Base-by-base conservation (phyloP, 2,888 invertebrate genomes). In the Spilosoma lubricipeda region DNA sequence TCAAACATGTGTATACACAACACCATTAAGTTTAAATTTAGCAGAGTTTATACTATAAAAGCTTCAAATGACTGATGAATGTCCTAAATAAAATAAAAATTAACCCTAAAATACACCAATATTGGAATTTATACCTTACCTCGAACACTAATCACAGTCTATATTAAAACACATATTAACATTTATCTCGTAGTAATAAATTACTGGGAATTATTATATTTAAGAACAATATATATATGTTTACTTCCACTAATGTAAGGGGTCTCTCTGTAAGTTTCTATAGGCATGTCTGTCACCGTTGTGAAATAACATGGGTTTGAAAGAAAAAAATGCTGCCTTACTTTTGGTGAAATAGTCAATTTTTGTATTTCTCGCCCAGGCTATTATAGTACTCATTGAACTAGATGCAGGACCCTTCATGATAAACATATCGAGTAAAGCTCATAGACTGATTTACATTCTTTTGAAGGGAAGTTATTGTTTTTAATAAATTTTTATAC, bases 141-240 rank as follows among this genome's bases (percentile, higher is more conserved):
- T 11, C 27, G 8, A 59, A 59, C 4, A 59, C 9, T 39, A 39
- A 39, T 27, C 13, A 59, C 27, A 59, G 59, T 11, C 11, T n/a
- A 11, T 59, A 4, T 13, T 27, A 27, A n/a, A 30, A n/a, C 15
- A 18, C 56, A 5, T 30, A 36, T 36, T 69, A n/a, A 30, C 56
- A 56, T 30, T 11, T 33, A 13, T 33, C 5, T 27, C n/a, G 13
- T 18, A 18, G 52, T n/a, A 42, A 42, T 52, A 72, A 69, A 71
- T 76, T 72, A 72, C 71, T 65, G 65, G 75, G 67, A 70, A 64
- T 67, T 39, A 67, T 71, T 75, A 63, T 42, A 42, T 74, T 70
- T 63, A 78, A 82, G 71, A 86, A 84, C 86, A 86, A 77, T n/a
- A n/a, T n/a, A n/a, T n/a, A n/a, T n/a, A n/a, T 89, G 86, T 89